Evolutionary conservation across 2,888 invertebrate genomes (phyloP).

Genomic region (Urechis unicinctus): DNA sequence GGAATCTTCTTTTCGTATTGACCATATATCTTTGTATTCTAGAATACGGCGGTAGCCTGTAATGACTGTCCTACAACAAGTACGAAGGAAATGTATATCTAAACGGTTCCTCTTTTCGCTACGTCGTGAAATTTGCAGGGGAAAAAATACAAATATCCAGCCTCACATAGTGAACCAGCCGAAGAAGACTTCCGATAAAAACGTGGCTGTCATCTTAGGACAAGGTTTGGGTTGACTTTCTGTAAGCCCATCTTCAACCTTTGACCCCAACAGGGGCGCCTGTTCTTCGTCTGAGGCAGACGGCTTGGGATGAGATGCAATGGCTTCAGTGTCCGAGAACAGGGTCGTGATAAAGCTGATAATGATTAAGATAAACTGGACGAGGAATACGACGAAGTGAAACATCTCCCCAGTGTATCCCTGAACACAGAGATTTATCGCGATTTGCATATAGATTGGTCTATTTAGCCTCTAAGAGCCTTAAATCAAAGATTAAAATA

Average conservation of each 20-base stretch:
- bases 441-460: too few relatives aligned
- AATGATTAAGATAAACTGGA: conserved; percentile 1
- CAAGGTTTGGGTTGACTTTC: too few relatives aligned
- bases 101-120: background rate
- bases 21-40: conserved; percentile 18
- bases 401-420: conserved; percentile 1
- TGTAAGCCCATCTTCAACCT: too few relatives aligned
- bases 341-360: background rate
- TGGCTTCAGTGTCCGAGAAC: conserved; percentile 6
- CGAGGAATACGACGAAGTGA: conserved; percentile 3
- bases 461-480: too few relatives aligned
- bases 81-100: background rate
- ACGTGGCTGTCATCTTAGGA: conserved; percentile 12
- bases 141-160: background rate
- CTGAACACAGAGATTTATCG: too few relatives aligned
- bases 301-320: too few relatives aligned
- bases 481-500: too few relatives aligned
- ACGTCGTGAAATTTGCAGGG: too few relatives aligned
- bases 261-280: too few relatives aligned
- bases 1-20: conserved; percentile 15
- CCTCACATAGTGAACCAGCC: conserved; percentile 19
- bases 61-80: conserved; percentile 15
- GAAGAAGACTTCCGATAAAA: conserved; percentile 15
- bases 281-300: too few relatives aligned
- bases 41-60: conserved; percentile 17